These are phyloP conservation scores for Phaethon lepturus DNA, from an alignment of 2,113 vertebrate species.

Conservation along the genomic window DNA sequence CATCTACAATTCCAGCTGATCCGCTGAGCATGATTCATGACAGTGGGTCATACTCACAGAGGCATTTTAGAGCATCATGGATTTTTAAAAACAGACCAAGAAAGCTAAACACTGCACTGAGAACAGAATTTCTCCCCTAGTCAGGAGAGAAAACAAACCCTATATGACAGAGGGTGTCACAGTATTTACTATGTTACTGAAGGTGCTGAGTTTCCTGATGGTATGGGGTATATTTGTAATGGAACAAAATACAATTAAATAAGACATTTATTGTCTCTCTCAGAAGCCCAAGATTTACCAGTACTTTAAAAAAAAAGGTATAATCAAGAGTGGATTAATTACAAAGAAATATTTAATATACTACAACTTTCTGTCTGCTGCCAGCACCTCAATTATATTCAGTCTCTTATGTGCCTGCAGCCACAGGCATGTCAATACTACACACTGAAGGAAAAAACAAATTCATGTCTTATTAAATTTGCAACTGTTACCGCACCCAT, in stretches of 20 bases:
- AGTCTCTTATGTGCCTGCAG: slow-evolving; percentile 66
- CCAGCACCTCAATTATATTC: slow-evolving; percentile 55
- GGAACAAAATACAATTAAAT: slow-evolving; percentile 30
- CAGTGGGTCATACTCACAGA: not conserved
- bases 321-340: slow-evolving; percentile 60
- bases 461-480: slow-evolving; percentile 70
- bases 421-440: slow-evolving; percentile 72
- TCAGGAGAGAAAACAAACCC: not conserved
- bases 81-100: not conserved
- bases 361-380: slow-evolving; percentile 47
- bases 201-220: not conserved
- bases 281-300: slow-evolving; percentile 27
- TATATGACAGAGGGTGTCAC: not conserved
- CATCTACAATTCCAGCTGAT: not conserved
- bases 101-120: not conserved
- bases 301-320: not conserved
- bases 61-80: not conserved
- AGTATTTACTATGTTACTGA: not conserved
- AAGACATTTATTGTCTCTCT: slow-evolving; percentile 30
- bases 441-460: slow-evolving; percentile 60
- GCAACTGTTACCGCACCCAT: slow-evolving; percentile 70
- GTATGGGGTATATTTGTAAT: not conserved
- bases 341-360: slow-evolving; percentile 61
- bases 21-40: not conserved
- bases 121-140: not conserved